phyloP scores from a whole-genome alignment of 2,113 vertebrate species.

The Scomber japonicus region DNA sequence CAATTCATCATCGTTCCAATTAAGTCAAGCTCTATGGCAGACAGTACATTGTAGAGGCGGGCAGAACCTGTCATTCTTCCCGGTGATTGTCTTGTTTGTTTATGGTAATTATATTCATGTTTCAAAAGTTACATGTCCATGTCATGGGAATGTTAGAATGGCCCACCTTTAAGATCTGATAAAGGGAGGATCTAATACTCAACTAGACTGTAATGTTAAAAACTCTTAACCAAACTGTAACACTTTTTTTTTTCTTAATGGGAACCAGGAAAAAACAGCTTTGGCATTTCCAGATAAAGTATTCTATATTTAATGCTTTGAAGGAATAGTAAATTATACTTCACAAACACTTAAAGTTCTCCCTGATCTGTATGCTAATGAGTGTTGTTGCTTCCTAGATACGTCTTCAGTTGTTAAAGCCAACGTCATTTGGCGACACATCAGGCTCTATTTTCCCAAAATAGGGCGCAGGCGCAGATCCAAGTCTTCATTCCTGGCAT shows the following conservation, averaged over 20 bases:
- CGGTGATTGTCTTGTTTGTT: slow-evolving; percentile 47
- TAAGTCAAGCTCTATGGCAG: slow-evolving; percentile 42
- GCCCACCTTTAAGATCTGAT: slow-evolving; percentile 21
- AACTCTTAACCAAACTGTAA: slow-evolving; percentile 50
- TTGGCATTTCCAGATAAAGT: slow-evolving; percentile 48
- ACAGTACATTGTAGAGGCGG: slow-evolving; percentile 18
- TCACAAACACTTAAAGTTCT: slow-evolving; percentile 61
- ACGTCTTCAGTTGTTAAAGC: slow-evolving; percentile 62
- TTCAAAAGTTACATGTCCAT: slow-evolving; percentile 43
- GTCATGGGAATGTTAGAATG: slow-evolving; percentile 33
- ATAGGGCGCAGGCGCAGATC: too few species aligned
- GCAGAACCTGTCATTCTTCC: slow-evolving; percentile 36
- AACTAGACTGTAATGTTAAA: slow-evolving; percentile 39
- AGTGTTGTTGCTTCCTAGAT: slow-evolving; percentile 56
- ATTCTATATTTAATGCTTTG: slow-evolving; percentile 44
- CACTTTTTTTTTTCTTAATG: background rate
- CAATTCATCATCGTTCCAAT: slow-evolving; percentile 63
- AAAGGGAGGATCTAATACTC: slow-evolving; percentile 27
- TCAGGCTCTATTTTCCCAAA: background rate
- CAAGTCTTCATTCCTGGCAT: too few species aligned
- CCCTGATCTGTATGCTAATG: slow-evolving; percentile 70
- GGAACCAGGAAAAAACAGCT: background rate
- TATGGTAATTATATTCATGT: slow-evolving; percentile 46
- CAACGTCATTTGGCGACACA: slow-evolving; percentile 57
- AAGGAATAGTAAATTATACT: slow-evolving; percentile 54